Percentiles rank a stretch among this genome's conserved stretches.
Evolutionary conservation across 2,113 vertebrate genomes (phyloP).

Genomic region (Anseranas semipalmata): DNA sequence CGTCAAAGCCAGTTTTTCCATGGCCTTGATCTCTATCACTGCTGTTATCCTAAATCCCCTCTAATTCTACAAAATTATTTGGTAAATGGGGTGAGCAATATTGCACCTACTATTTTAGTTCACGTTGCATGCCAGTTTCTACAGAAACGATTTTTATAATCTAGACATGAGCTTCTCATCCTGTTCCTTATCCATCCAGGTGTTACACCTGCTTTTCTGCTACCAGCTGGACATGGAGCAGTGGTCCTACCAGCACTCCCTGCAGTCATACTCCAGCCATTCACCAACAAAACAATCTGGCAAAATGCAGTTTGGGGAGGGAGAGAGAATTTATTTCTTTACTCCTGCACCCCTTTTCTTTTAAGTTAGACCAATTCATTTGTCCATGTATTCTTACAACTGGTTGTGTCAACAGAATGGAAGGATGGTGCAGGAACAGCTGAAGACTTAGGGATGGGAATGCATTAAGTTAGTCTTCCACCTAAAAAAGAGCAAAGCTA

Average conservation of each 20-base stretch:
- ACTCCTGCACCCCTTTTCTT: not conserved
- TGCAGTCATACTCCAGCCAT: not conserved
- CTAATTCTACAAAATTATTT: not conserved
- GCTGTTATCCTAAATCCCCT: not conserved
- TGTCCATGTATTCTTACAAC: not conserved
- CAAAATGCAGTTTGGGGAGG: not conserved
- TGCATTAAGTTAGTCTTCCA: not conserved
- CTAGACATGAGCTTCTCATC: not conserved
- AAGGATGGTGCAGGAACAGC: not conserved
- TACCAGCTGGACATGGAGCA: not conserved
- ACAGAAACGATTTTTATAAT: not conserved
- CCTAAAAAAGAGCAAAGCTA: not conserved
- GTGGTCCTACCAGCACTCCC: not conserved
- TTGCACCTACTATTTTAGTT: not conserved
- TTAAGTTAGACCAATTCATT: not conserved
- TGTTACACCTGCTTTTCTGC: not conserved
- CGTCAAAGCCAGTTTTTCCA: not conserved
- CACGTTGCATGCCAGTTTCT: not conserved
- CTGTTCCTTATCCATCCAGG: not conserved
- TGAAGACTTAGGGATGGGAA: not conserved
- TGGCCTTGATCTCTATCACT: not conserved
- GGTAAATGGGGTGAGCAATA: not conserved
- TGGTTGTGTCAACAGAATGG: not conserved
- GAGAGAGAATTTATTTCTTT: not conserved
- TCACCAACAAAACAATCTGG: not conserved